Percentiles rank a stretch among this genome's conserved stretches.
These are phyloP conservation scores for Reinhardtius hippoglossoides DNA, from an alignment of 2,113 vertebrate species.

Conservation along the genomic window DNA sequence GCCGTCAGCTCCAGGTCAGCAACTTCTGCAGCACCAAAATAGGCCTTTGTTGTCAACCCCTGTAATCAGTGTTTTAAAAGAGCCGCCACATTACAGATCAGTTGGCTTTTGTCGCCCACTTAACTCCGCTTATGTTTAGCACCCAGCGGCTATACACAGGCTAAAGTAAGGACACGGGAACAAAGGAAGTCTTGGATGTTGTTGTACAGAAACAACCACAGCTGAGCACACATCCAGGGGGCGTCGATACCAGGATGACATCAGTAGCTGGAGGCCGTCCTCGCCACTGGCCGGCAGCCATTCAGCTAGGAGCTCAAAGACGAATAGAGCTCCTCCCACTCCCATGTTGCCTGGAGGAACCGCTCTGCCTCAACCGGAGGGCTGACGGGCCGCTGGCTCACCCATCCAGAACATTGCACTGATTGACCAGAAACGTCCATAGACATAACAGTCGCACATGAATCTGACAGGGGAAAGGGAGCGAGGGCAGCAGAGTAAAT, in stretches of 20 bases:
- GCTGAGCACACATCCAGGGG: constrained; percentile 49
- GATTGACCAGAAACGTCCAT: constrained; percentile 62
- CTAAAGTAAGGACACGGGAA: constrained; percentile 32
- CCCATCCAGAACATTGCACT: constrained; percentile 68
- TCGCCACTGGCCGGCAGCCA: constrained; percentile 56
- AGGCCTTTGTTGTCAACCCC: constrained; percentile 53
- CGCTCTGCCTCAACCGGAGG: constrained; percentile 15
- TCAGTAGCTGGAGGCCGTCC: constrained; percentile 65
- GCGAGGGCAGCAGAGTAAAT: constrained; percentile 57
- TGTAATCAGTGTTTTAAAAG: constrained; percentile 55
- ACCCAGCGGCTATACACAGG: neutral
- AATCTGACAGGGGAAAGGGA: constrained; percentile 55
- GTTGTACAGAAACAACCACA: constrained; percentile 39
- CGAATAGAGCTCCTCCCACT: constrained; percentile 44
- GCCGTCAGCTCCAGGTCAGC: constrained; percentile 74
- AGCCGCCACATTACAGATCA: constrained; percentile 16
- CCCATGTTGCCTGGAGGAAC: constrained; percentile 50
- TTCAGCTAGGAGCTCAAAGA: constrained; percentile 44
- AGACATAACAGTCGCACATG: constrained; percentile 52
- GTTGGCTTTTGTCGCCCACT: constrained; percentile 8
- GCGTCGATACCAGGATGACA: constrained; percentile 70
- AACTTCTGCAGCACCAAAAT: constrained; percentile 69
- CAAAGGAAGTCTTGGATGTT: constrained; percentile 22
- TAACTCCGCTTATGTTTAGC: constrained; percentile 26
- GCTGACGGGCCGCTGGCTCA: constrained; percentile 62